Evolutionary conservation across 2,113 vertebrate species (phyloP), one percentile per base, ranked within the genome.

Genomic region (Progne subis): DNA sequence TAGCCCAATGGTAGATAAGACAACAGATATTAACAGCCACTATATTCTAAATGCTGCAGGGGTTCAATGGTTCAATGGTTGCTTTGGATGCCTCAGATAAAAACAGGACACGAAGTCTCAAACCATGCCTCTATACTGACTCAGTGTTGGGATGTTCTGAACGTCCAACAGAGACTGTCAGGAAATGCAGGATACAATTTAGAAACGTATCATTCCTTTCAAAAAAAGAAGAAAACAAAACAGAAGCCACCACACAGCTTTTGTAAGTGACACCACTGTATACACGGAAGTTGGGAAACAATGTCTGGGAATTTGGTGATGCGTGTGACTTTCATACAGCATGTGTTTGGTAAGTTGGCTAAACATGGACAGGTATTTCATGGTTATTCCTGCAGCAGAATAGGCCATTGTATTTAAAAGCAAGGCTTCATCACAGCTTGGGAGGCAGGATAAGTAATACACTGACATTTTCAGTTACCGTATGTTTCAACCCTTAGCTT

Each of bases 281-380:
- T 8, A 37, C 12, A 12, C 20, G 14, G 41, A 86, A 91, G 63
- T 4, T 65, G 43, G 32, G 59, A 39, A 88, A 91, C 16, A 29
- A 25, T 41, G 18, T 61, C 52, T 65, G 59, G 64, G 37, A 86
- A 61, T 5, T 1, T 8, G 20, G 57, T 0, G 0, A 79, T 12
- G 41, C 0, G 0, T 23, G 26, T 26, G 37, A 72, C 55, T 55
- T 92, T 55, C 32, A 46, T 12, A 29, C 0, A 3, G 20, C 8
- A 56, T 64, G 71, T 90, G 15, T 88, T 82, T 72, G 50, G 24
- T 24, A 46, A 90, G 41, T 10, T 61, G 41, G 41, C 34, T 52
- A 47, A 18, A 53, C 7, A 44, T 2, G 11, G 72, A 81, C 44
- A 80, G 26, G 70, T 47, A 67, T 44, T 77, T 74, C 19, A 13